phyloP scores from a whole-genome alignment of 2,797 vertebrate species.

The Coilia nasus region DNA sequence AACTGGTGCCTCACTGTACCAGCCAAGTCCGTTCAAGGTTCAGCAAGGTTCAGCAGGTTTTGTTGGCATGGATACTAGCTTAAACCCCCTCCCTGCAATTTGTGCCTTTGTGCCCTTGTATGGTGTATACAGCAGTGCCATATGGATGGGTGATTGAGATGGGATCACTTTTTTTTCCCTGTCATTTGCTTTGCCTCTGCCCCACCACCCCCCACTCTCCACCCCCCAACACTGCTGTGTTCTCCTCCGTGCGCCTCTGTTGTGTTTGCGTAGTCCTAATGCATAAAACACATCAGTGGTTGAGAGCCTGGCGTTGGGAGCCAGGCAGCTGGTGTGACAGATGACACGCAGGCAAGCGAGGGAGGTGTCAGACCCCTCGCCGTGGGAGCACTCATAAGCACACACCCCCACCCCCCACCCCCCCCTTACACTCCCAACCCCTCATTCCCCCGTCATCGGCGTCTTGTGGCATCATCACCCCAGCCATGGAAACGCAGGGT shows the following conservation, averaged over 20 bases:
- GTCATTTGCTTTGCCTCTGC: slow-evolving; percentile 1
- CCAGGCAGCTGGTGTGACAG: slow-evolving; percentile 28
- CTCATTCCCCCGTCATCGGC: background rate
- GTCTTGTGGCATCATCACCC: slow-evolving; percentile 15
- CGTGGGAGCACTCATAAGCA: slow-evolving; percentile 19
- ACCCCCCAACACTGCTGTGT: background rate
- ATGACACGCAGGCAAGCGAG: slow-evolving; percentile 27
- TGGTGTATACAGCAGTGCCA: background rate
- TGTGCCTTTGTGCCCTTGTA: slow-evolving; percentile 7
- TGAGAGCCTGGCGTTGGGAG: slow-evolving; percentile 6
- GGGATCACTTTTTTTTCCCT: slow-evolving; percentile 15
- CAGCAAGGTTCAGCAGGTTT: slow-evolving; percentile 10
- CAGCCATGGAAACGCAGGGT: background rate
- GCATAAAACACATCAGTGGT: slow-evolving; percentile 24
- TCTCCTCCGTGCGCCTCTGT: background rate
- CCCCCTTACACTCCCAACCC: background rate
- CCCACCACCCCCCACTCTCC: background rate
- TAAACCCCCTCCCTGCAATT: background rate
- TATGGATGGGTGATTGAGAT: slow-evolving; percentile 23
- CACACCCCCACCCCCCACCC: background rate
- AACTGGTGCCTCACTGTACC: background rate
- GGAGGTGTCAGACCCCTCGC: slow-evolving; percentile 8
- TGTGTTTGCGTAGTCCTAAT: slow-evolving; percentile 18
- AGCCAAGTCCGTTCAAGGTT: slow-evolving; percentile 7
- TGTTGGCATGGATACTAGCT: background rate